These are phyloP conservation scores for Pangasius larnaudii DNA, from an alignment of 2,797 vertebrate species.

Conservation along the genomic window DNA sequence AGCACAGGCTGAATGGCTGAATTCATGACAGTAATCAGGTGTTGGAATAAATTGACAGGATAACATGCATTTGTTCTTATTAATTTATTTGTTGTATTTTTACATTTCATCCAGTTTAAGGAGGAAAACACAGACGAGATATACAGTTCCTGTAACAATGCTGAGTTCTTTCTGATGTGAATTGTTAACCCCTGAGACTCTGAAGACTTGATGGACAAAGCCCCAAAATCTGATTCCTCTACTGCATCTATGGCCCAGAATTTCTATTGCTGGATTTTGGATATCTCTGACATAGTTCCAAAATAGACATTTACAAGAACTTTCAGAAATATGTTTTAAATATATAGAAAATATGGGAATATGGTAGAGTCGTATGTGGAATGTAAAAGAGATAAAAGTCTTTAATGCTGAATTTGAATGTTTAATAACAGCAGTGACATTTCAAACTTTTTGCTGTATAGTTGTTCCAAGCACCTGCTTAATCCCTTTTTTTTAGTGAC, in stretches of 20 bases:
- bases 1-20: background rate
- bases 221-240: conserved; percentile 28
- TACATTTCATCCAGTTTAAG: conserved; percentile 23
- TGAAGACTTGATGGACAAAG: conserved; percentile 13
- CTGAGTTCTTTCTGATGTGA: conserved; percentile 27
- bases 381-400: background rate
- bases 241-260: conserved; percentile 19
- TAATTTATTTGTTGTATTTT: conserved; percentile 5
- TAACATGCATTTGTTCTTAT: background rate
- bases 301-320: conserved; percentile 34
- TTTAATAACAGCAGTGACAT: background rate
- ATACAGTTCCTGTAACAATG: conserved; percentile 23
- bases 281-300: conserved; percentile 26
- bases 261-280: conserved; percentile 18
- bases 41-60: background rate
- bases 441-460: background rate
- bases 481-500: background rate
- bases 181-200: conserved; percentile 28
- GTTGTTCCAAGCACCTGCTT: background rate
- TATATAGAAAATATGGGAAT: conserved; percentile 9
- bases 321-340: conserved; percentile 3
- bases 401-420: background rate
- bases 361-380: background rate
- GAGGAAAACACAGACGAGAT: conserved; percentile 29
- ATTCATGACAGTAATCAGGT: conserved; percentile 4